These are phyloP conservation scores for Nysson spinosus DNA, from an alignment of 2,888 invertebrate genomes.

Conservation along the genomic window DNA sequence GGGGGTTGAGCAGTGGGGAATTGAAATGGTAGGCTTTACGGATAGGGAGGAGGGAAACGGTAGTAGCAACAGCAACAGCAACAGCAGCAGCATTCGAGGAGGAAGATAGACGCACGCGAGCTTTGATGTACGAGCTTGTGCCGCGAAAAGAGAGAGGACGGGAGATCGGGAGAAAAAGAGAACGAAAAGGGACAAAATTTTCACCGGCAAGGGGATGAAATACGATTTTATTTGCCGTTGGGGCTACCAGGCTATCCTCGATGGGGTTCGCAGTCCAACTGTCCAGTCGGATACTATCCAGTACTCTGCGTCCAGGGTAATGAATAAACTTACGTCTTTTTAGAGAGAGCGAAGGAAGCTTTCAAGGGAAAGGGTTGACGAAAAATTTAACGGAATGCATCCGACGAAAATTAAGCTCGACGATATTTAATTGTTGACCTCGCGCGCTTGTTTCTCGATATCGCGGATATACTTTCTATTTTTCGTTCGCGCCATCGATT, in stretches of 20 bases:
- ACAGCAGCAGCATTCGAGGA: conserved; percentile 63
- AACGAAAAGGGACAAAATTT: conserved; percentile 71
- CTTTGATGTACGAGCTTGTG: conserved; percentile 75
- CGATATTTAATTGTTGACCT: no score
- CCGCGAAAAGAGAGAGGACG: conserved; percentile 60
- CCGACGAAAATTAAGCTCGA: no score
- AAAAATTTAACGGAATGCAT: no score
- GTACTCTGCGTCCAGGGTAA: conserved; percentile 56
- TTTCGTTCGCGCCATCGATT: no score
- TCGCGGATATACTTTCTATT: no score
- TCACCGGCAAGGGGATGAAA: conserved; percentile 74
- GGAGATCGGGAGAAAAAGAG: conserved; percentile 56
- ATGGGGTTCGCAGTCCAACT: conserved; percentile 68
- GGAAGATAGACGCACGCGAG: conserved; percentile 72
- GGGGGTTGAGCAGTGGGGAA: conserved; percentile 35
- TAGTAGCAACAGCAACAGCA: conserved; percentile 43
- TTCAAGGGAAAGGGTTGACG: neutral
- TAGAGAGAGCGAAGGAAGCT: conserved; percentile 36
- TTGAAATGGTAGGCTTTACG: conserved; percentile 30
- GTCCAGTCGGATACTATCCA: conserved; percentile 62
- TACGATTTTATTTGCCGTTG: conserved; percentile 76
- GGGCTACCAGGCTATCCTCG: conserved; percentile 61
- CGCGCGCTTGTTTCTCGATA: no score
- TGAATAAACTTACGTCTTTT: conserved; percentile 66
- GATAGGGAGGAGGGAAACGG: conserved; percentile 36